These are phyloP conservation scores for Holotrichia oblita DNA, from an alignment of 1,140 invertebrate species.

Conservation along the genomic window DNA sequence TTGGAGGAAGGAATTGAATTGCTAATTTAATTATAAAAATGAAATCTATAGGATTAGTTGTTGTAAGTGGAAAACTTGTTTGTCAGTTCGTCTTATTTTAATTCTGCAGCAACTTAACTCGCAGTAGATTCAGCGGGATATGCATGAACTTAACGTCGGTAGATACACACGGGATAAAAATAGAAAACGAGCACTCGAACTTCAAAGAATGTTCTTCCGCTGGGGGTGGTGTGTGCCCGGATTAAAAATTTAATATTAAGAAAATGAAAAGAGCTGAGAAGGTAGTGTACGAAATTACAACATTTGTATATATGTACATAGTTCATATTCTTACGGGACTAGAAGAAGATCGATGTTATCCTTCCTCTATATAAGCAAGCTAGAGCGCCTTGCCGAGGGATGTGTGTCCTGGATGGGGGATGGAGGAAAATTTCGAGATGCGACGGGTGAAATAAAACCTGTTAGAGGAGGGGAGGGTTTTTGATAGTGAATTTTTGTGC, in stretches of 20 bases:
- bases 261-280: slow-evolving; percentile 20
- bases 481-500: not conserved
- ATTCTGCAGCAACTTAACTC: too few species aligned
- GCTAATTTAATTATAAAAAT: too few species aligned
- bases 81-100: too few species aligned
- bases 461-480: not conserved
- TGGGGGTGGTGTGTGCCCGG: not conserved
- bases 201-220: not conserved
- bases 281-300: not conserved
- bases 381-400: not conserved
- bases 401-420: not conserved
- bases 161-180: not conserved
- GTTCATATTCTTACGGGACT: not conserved
- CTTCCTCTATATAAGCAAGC: not conserved
- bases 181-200: not conserved
- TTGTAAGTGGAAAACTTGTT: too few species aligned
- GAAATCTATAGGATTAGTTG: too few species aligned
- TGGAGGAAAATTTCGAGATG: not conserved
- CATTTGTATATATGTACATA: slow-evolving; percentile 17
- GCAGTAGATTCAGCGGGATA: too few species aligned
- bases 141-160: not conserved
- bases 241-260: slow-evolving; percentile 36
- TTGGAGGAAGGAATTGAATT: too few species aligned
- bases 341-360: not conserved
- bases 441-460: not conserved